Base-by-base conservation (phyloP, 1,140 invertebrate species). In the Contarinia nasturtii region DNA sequence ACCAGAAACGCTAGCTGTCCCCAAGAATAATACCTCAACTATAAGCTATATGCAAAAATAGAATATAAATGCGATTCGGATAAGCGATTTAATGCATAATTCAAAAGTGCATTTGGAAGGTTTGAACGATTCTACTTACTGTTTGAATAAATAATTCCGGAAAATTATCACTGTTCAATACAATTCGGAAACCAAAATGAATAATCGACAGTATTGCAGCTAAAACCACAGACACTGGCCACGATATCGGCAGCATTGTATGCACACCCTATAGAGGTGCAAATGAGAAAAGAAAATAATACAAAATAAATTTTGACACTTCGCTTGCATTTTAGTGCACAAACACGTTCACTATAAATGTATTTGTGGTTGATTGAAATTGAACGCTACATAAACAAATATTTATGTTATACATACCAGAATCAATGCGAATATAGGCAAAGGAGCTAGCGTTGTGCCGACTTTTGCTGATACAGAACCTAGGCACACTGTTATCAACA, bases 1-100 rank as follows among this genome's bases (percentile, higher is more conserved):
- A 1, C 88, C 88, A 40, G 83, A 78, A 7, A 82, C 67, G 49
- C 82, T 80, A 2, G 80, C 86, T 21, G 79, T 77, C 7, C 80
- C 55, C 19, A 92, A 65, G 49, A 93, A 76, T 1, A 90, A 66
- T 42, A 74, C 63, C 58, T 89, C 86, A 41, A 79, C 79, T 33
- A 75, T 65, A 49, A 88, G 61, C 87, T 92, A 65, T 8, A 57
- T 57, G 47, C 55, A 57, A 53, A 8, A 3, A 38, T 17, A 14
- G 5, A 17, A 5, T 38, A 12, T 3, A 14, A n/a, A 38, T 38
- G 14, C 4, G 12, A 38, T 27, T 27, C 27, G 27, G n/a, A 21
- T n/a, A 44, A 21, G n/a, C n/a, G n/a, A n/a, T n/a, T n/a, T n/a
- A n/a, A n/a, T n/a, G n/a, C n/a, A 27, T 27, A 27, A 5, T 27